Base-by-base conservation (phyloP, 2,888 invertebrate genomes). In the Tuberolachnus salignus region DNA sequence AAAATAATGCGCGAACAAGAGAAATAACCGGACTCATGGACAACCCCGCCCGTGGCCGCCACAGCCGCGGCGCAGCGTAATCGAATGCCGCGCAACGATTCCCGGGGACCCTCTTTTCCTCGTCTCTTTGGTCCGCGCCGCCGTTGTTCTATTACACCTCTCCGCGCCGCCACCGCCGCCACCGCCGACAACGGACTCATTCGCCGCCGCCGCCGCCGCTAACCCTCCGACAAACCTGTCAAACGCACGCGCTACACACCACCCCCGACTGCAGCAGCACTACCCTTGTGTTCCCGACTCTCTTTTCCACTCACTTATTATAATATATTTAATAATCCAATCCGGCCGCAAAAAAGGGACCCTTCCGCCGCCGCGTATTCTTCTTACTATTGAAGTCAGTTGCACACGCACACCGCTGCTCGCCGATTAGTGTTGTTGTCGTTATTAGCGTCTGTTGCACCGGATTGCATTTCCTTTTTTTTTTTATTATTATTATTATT, bases 371-470 rank as follows among this genome's bases (percentile, higher is more conserved):
- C 23, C 42, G 16, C 73, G 63, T 74, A 63, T 74, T 64, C 73
- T 74, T 74, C 73, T 74, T 74, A 74, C 73, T n/a, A 74, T 74
- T 74, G 73, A 74, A 74, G 73, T 74, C 73, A 74, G 63, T 74
- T 74, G 73, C 73, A 74, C 73, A 74, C 73, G 63, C 63, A 21
- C 55, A 21, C 34, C 69, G 26, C 53, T 59, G 72, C 51, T 19
- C 72, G 21, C 72, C 73, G 73, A 74, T 74, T 74, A 74, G 73
- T 64, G 73, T 64, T 64, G 73, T 74, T 53, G 72, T 63, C 63
- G 63, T 64, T 73, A 61, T 73, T 73, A 73, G 63, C 73, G 73
- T 74, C 63, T 64, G 73, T 74, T 74, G 73, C 73, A 64, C 73
- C 73, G 73, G 63, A 64, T 74, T 64, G 63, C 73, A 53, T 74